Evolutionary conservation across 1,140 invertebrate genomes (phyloP).

Genomic region (Maniola jurtina): DNA sequence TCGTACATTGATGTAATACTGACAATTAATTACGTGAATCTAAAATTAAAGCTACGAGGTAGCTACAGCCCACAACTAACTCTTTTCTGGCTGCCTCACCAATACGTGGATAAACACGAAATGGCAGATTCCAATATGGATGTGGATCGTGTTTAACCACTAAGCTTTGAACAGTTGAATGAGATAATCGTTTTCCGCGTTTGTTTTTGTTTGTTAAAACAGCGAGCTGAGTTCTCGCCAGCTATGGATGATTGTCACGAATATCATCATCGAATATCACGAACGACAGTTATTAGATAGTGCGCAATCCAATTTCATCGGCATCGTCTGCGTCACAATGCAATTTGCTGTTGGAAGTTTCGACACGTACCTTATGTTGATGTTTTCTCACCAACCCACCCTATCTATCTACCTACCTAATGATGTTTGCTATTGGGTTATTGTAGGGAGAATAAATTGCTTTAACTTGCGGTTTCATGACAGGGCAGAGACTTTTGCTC

Average conservation of each 20-base stretch:
- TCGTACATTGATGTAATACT: too few species aligned
- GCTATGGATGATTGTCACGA: constrained; percentile 46
- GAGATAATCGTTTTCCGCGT: not conserved
- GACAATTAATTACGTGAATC: too few species aligned
- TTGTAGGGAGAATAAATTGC: not conserved
- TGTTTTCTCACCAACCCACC: constrained; percentile 39
- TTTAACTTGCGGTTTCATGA: not conserved
- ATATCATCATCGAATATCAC: constrained; percentile 61
- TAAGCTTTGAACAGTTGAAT: not conserved
- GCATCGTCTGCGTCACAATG: constrained; percentile 52
- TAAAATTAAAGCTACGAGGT: too few species aligned
- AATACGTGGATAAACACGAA: too few species aligned
- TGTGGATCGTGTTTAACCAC: not conserved
- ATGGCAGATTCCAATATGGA: too few species aligned
- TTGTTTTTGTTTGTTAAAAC: constrained; percentile 3
- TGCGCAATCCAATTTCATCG: constrained; percentile 69
- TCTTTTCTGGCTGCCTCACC: too few species aligned
- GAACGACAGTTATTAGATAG: constrained; percentile 61
- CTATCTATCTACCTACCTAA: not conserved
- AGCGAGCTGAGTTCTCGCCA: not conserved
- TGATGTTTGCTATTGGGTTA: constrained; percentile 8
- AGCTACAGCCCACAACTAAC: too few species aligned
- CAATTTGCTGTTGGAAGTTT: constrained; percentile 60
- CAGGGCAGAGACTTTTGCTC: too few species aligned
- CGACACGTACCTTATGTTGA: constrained; percentile 42